Conservation (phyloP, 35 echinoderm and acorn worm genomes). For the Patiria miniata region DNA sequence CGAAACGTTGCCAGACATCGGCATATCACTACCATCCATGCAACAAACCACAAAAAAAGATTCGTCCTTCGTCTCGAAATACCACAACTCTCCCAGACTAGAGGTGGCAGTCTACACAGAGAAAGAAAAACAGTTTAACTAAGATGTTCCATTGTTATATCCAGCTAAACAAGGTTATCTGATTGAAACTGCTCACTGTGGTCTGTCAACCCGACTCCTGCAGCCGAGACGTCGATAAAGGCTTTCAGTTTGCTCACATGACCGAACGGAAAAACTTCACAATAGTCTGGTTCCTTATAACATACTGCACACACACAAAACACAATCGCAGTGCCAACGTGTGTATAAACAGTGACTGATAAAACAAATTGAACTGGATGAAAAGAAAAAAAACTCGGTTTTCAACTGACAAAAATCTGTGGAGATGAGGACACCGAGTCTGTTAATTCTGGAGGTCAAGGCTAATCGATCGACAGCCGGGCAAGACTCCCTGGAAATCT, state of each 20-base stretch:
- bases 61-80: too few relatives aligned
- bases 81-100: too few relatives aligned
- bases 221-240: background rate
- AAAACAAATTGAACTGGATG: too few relatives aligned
- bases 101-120: too few relatives aligned
- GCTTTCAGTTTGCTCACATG: background rate
- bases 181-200: background rate
- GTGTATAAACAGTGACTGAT: too few relatives aligned
- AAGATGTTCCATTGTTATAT: too few relatives aligned
- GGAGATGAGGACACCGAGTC: background rate
- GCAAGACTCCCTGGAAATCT: background rate
- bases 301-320: too few relatives aligned
- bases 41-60: too few relatives aligned
- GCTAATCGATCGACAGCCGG: background rate
- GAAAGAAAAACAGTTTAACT: too few relatives aligned
- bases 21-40: too few relatives aligned
- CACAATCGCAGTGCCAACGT: background rate
- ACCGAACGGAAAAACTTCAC: constrained; percentile 2
- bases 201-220: background rate
- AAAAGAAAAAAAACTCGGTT: background rate
- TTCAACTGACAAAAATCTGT: background rate
- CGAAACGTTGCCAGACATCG: too few relatives aligned
- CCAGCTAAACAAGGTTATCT: too few relatives aligned
- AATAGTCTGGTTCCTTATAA: background rate
- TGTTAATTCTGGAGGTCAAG: background rate